phyloP scores from a whole-genome alignment of 1,140 invertebrate genomes.

The Meloidogyne floridensis region DNA sequence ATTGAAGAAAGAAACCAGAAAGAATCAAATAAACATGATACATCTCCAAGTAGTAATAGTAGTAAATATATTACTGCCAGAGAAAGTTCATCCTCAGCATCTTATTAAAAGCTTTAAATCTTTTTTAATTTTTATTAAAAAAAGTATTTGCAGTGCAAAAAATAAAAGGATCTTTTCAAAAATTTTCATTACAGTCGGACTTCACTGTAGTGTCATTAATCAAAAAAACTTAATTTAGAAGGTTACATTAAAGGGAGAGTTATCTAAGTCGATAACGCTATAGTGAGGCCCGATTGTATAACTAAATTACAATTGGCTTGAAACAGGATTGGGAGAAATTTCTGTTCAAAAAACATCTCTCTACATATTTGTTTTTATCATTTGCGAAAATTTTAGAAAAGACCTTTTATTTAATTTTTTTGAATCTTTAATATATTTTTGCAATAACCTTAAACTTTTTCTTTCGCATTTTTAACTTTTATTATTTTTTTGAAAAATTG shows the following conservation, averaged over 20 bases:
- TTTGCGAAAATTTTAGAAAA: not conserved
- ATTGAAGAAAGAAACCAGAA: not conserved
- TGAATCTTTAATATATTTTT: not conserved
- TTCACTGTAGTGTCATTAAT: too few relatives aligned
- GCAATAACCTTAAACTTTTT: not conserved
- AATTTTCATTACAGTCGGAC: too few relatives aligned
- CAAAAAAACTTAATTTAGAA: too few relatives aligned
- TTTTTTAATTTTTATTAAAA: not conserved
- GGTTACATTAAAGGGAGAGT: too few relatives aligned
- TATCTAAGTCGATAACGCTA: too few relatives aligned
- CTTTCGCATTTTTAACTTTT: not conserved
- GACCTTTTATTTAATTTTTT: not conserved
- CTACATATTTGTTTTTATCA: not conserved
- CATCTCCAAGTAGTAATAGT: not conserved
- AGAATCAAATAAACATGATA: not conserved
- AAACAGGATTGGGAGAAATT: too few relatives aligned
- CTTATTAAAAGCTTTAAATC: not conserved
- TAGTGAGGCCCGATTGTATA: too few relatives aligned
- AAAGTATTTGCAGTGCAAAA: not conserved
- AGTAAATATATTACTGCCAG: constrained; percentile 5
- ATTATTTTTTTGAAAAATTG: not conserved
- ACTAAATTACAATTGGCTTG: too few relatives aligned
- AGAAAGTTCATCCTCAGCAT: not conserved
- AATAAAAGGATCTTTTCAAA: not conserved
- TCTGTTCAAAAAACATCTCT: too few relatives aligned